A percentile compares a stretch with the other conserved stretches of the same genome.
These are phyloP conservation scores for Peribatodes rhomboidaria DNA, from an alignment of 2,888 invertebrate species.

Conservation along the genomic window DNA sequence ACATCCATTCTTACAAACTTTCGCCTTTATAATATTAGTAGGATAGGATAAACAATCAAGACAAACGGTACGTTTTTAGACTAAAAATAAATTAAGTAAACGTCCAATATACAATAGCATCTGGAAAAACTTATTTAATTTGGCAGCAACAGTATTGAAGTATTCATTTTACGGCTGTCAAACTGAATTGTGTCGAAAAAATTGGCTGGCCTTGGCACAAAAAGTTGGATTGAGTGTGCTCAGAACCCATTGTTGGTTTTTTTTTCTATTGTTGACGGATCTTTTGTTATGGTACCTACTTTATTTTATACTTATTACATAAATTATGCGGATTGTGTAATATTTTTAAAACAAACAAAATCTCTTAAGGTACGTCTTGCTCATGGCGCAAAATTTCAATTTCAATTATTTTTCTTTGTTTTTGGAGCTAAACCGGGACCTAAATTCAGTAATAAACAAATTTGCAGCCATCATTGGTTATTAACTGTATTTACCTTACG, in stretches of 20 bases:
- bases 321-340: background rate
- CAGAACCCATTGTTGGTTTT: slow-evolving; percentile 19
- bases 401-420: too few species aligned
- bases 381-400: too few species aligned
- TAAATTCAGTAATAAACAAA: too few species aligned
- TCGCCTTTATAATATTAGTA: too few species aligned
- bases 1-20: too few species aligned
- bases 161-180: slow-evolving; percentile 62
- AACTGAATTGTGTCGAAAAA: slow-evolving; percentile 46
- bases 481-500: too few species aligned
- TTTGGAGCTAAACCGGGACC: too few species aligned
- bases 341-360: background rate
- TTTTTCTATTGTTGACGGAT: slow-evolving; percentile 15
- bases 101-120: slow-evolving; percentile 5
- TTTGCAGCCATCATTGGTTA: too few species aligned
- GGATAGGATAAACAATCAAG: too few species aligned
- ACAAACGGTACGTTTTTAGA: background rate
- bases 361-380: too few species aligned
- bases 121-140: slow-evolving; percentile 45
- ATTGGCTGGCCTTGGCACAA: slow-evolving; percentile 41
- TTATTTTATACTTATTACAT: slow-evolving; percentile 15
- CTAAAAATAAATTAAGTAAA: background rate
- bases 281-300: background rate
- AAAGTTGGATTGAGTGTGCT: slow-evolving; percentile 24
- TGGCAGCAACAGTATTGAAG: slow-evolving; percentile 43